A percentile compares a stretch with the other conserved stretches of the same genome.
Conservation (phyloP, 2,888 invertebrate species). For the Nephrotoma appendiculata region DNA sequence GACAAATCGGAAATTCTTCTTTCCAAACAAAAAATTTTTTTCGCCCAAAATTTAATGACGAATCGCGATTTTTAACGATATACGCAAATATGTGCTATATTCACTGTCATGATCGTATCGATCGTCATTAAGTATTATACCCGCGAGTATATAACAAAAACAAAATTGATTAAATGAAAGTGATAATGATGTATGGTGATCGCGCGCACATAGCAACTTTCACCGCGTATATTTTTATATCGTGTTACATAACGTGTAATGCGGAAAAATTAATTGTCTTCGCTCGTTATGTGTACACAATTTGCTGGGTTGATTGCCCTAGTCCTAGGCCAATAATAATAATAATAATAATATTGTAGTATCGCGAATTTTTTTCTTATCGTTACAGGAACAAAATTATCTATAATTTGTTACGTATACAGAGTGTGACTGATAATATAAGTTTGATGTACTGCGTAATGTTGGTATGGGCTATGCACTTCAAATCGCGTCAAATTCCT, state of each 20-base stretch:
- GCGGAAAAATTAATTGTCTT: not conserved
- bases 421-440: not conserved
- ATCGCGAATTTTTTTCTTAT: not conserved
- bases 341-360: not conserved
- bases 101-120: not conserved
- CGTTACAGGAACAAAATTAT: not conserved
- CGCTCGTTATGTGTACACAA: not conserved
- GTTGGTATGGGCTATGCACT: not conserved
- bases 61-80: not conserved
- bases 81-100: not conserved
- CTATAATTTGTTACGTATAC: not conserved
- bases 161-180: not conserved
- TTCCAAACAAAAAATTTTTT: not conserved
- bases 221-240: not conserved
- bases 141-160: not conserved
- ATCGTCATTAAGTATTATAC: not conserved
- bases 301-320: not conserved
- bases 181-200: not conserved
- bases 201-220: not conserved
- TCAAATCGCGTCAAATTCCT: not conserved
- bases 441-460: not conserved
- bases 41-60: not conserved
- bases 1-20: not conserved
- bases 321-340: not conserved
- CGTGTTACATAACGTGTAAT: not conserved